Base-by-base conservation (phyloP, 2,113 vertebrate genomes). In the Dipodomys ordii region DNA sequence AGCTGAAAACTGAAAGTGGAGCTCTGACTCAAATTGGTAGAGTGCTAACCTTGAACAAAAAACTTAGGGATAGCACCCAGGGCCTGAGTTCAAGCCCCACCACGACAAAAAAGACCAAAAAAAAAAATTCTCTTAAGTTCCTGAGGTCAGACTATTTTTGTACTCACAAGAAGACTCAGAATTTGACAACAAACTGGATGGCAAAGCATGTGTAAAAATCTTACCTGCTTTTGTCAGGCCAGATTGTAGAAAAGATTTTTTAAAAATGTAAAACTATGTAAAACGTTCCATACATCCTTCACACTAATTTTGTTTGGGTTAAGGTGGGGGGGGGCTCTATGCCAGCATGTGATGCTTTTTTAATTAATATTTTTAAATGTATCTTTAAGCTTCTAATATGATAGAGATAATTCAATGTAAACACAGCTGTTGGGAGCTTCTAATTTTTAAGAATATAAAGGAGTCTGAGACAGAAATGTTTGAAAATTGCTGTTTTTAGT, bases 391-490 rank as follows among this genome's bases (percentile, higher is more conserved):
- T 74, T 87, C 28, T 90, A 60, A 16, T 68, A 35, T 35, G 8
- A 8, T 74, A 71, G 11, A 57, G 83, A 11, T 73, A 84, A 87
- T 32, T 32, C 30, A 80, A 18, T 46, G 71, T 71, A 83, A 79
- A 57, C 18, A 71, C 27, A 80, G 32, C 69, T 30, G 15, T 87
- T 93, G 88, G 69, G 30, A 65, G 35, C 74, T 23, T 88, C 39
- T 83, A 12, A 87, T 0, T 64, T 90, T 92, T 92, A 90, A 67
- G 60, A 35, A 77, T 10, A 85, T 80, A 72, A 84, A 81, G 64
- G 3, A 15, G 13, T 84, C 28, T 78, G 57, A 86, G 20, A 86
- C 30, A 32, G 77, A 69, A 81, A 67, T 30, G 53, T 13, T 57
- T 68, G 87, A 57, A 76, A 57, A 27, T 80, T 82, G 57, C 77